Conservation (phyloP, 2,113 vertebrate genomes). For the Platysteira castanea region DNA sequence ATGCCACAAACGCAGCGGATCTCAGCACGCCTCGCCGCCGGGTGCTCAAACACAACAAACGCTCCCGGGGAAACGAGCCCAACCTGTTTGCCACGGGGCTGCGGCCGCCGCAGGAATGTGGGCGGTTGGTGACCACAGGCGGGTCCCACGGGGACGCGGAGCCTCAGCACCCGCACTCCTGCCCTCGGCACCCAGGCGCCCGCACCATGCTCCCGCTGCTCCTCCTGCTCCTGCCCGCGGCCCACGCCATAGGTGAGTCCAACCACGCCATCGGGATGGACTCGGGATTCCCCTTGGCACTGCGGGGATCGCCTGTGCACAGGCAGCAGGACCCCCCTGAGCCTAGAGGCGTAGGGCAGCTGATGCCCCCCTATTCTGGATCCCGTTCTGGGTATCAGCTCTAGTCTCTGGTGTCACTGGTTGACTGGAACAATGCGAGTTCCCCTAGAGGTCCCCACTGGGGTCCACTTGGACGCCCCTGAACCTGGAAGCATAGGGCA, state of each 20-base stretch:
- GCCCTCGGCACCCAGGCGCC: neutral
- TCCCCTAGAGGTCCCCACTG: neutral
- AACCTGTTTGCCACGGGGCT: slow-evolving; percentile 46
- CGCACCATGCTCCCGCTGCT: slow-evolving; percentile 24
- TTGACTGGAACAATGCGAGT: neutral
- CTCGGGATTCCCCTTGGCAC: neutral
- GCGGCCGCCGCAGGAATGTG: neutral
- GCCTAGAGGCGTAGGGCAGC: neutral
- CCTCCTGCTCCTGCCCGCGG: neutral
- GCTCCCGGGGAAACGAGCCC: slow-evolving; percentile 26
- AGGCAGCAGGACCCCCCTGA: fast-evolving
- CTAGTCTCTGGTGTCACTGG: fast-evolving
- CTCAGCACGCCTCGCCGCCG: neutral
- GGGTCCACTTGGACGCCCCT: neutral
- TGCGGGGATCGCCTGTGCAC: neutral
- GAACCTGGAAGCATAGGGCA: fast-evolving
- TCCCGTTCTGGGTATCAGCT: neutral
- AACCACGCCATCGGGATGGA: fast-evolving
- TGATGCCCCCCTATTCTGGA: neutral
- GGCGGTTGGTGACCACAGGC: neutral
- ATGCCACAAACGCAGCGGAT: neutral
- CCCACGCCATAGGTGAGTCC: neutral
- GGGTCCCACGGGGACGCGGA: neutral
- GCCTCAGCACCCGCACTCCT: neutral
- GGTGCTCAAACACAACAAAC: neutral